phyloP scores from a whole-genome alignment of 1,140 invertebrate genomes.

The Mizuhopecten yessoensis region DNA sequence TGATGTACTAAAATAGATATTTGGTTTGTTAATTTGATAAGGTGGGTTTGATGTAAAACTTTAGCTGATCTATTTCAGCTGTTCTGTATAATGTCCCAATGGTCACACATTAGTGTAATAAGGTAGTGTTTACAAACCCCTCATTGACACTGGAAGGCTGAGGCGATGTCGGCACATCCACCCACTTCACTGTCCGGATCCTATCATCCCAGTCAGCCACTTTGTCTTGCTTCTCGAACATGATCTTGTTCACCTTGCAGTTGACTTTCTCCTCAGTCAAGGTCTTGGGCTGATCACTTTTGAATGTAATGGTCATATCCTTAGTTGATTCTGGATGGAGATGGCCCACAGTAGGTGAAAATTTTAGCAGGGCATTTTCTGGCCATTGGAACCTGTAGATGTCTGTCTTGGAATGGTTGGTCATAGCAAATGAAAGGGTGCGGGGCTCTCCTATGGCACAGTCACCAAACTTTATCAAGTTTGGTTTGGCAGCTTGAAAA shows the following conservation, averaged over 20 bases:
- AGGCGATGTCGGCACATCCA: slow-evolving; percentile 73
- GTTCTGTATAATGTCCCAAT: no score
- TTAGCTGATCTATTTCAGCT: no score
- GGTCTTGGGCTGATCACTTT: slow-evolving; percentile 74
- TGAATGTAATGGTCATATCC: slow-evolving; percentile 82
- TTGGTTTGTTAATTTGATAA: no score
- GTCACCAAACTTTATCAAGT: slow-evolving; percentile 82
- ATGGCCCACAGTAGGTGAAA: slow-evolving; percentile 80
- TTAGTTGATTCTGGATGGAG: slow-evolving; percentile 79
- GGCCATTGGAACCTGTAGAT: slow-evolving; percentile 81
- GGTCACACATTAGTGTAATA: no score
- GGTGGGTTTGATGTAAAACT: no score
- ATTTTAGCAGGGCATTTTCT: slow-evolving; percentile 77
- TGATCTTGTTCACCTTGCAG: slow-evolving; percentile 81
- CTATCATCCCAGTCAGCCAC: slow-evolving; percentile 83
- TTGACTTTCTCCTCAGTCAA: slow-evolving; percentile 73
- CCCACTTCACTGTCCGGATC: slow-evolving; percentile 81
- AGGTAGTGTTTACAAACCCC: slow-evolving; percentile 59
- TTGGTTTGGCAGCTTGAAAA: slow-evolving; percentile 81
- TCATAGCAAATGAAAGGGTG: slow-evolving; percentile 80
- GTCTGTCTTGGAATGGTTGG: slow-evolving; percentile 81
- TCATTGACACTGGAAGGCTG: slow-evolving; percentile 63
- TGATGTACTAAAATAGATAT: no score
- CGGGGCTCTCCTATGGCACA: slow-evolving; percentile 80
- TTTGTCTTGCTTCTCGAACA: slow-evolving; percentile 81